Evolutionary conservation across 2,888 invertebrate species (phyloP).

Genomic region (Ornithoptera alexandrae): DNA sequence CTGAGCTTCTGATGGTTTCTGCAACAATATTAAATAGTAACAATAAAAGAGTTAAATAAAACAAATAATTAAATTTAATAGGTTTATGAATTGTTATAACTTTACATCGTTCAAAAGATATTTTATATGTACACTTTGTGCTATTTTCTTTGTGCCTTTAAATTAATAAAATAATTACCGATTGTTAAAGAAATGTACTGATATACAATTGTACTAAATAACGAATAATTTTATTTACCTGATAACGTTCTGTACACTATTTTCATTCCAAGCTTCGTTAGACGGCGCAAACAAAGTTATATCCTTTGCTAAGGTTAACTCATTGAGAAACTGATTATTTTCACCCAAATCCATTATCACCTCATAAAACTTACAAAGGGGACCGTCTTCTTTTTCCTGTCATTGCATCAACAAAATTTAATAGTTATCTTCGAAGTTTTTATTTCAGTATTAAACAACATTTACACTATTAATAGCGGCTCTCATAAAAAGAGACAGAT

Average conservation of each 20-base stretch:
- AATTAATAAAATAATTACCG: too few species aligned
- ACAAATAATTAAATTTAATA: too few species aligned
- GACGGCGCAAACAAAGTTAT: conserved; percentile 94
- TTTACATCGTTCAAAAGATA: too few species aligned
- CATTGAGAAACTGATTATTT: conserved; percentile 84
- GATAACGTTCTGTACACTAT: conserved; percentile 85
- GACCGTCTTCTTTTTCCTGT: conserved; percentile 77
- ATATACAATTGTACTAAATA: too few species aligned
- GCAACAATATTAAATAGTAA: conserved; percentile 31
- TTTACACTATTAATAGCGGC: too few species aligned
- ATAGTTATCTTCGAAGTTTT: not conserved
- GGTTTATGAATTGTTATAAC: too few species aligned
- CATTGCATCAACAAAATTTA: conserved; percentile 16
- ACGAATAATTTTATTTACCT: conserved; percentile 56
- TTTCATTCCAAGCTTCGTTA: conserved; percentile 90
- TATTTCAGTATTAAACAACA: not conserved
- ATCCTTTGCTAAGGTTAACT: conserved; percentile 84
- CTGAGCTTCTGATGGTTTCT: conserved; percentile 85
- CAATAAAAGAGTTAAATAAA: not conserved
- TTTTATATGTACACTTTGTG: too few species aligned
- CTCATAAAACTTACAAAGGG: conserved; percentile 90
- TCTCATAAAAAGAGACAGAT: too few species aligned
- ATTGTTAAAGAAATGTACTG: too few species aligned
- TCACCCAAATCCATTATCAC: conserved; percentile 88
- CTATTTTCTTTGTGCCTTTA: too few species aligned